A percentile compares a stretch with the other conserved stretches of the same genome.
These are phyloP conservation scores for Argyresthia albistria DNA, from an alignment of 2,888 invertebrate genomes.

Conservation along the genomic window DNA sequence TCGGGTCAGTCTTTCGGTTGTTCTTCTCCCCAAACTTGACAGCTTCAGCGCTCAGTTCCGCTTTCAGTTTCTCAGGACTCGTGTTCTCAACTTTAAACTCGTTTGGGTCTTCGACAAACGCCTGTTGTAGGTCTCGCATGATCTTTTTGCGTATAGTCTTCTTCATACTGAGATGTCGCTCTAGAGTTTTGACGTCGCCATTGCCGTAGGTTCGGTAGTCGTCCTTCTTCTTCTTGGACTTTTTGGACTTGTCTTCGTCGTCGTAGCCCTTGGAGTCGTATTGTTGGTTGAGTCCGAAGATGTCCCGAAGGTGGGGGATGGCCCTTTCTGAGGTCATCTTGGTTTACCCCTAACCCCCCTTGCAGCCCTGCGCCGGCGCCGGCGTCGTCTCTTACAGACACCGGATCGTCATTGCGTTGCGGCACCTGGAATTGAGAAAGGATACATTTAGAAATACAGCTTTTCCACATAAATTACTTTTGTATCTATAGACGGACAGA, in stretches of 20 bases:
- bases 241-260: constrained; percentile 68
- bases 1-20: constrained; percentile 70
- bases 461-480: too few species aligned
- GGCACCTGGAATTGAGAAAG: constrained; percentile 48
- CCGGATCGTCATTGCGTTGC: constrained; percentile 55
- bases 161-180: constrained; percentile 89
- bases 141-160: constrained; percentile 89
- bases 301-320: constrained; percentile 84
- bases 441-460: not conserved
- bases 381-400: constrained; percentile 36
- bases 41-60: constrained; percentile 77
- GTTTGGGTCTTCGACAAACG: constrained; percentile 80
- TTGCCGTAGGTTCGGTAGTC: constrained; percentile 78
- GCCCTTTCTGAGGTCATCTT: constrained; percentile 80
- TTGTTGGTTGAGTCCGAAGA: constrained; percentile 76
- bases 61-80: constrained; percentile 77
- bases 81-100: constrained; percentile 80
- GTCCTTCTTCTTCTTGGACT: constrained; percentile 76
- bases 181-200: constrained; percentile 81
- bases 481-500: too few species aligned
- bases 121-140: constrained; percentile 86
- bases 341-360: too few species aligned
- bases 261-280: constrained; percentile 61
- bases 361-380: constrained; percentile 23
- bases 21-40: constrained; percentile 74